Evolutionary conservation across 1,140 invertebrate species (phyloP).

Genomic region (Drosophila varians): DNA sequence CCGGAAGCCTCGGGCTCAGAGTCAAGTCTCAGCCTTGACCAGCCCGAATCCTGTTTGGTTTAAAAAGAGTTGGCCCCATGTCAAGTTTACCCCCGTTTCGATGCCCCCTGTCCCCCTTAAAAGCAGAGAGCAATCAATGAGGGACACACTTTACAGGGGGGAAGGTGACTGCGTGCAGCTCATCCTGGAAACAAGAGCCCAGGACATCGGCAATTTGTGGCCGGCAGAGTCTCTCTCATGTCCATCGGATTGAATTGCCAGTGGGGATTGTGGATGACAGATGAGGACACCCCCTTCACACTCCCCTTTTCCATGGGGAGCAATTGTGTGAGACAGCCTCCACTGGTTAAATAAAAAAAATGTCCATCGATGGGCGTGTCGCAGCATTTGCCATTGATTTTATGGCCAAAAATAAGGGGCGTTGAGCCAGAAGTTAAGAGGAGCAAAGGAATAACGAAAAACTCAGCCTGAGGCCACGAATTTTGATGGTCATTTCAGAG

Average conservation of each 20-base stretch:
- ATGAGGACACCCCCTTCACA: slow-evolving; percentile 9
- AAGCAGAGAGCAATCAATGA: slow-evolving; percentile 17
- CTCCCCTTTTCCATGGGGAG: slow-evolving; percentile 20
- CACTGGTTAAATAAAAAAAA: slow-evolving; percentile 15
- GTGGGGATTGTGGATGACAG: slow-evolving; percentile 53
- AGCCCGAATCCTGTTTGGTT: slow-evolving; percentile 47
- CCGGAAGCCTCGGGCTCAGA: slow-evolving; percentile 16
- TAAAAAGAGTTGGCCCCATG: slow-evolving; percentile 44
- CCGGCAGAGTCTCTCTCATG: slow-evolving; percentile 40
- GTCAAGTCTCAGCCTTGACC: slow-evolving; percentile 34
- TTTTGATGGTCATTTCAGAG: slow-evolving; percentile 24
- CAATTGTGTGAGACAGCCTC: slow-evolving; percentile 31
- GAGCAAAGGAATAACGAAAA: neutral
- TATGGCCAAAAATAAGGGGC: slow-evolving; percentile 36
- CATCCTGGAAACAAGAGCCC: slow-evolving; percentile 11
- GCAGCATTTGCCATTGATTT: slow-evolving; percentile 57
- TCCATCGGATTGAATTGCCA: slow-evolving; percentile 36
- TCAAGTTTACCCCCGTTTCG: slow-evolving; percentile 11
- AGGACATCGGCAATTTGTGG: slow-evolving; percentile 56
- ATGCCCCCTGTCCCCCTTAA: neutral
- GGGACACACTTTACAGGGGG: neutral
- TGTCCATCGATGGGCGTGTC: slow-evolving; percentile 43
- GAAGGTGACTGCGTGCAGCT: neutral
- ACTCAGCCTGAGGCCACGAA: slow-evolving; percentile 9
- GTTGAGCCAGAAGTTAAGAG: slow-evolving; percentile 17